A percentile compares a stretch with the other conserved stretches of the same genome.
Evolutionary conservation across 2,888 invertebrate species (phyloP).

Genomic region (Nomada ruficornis): DNA sequence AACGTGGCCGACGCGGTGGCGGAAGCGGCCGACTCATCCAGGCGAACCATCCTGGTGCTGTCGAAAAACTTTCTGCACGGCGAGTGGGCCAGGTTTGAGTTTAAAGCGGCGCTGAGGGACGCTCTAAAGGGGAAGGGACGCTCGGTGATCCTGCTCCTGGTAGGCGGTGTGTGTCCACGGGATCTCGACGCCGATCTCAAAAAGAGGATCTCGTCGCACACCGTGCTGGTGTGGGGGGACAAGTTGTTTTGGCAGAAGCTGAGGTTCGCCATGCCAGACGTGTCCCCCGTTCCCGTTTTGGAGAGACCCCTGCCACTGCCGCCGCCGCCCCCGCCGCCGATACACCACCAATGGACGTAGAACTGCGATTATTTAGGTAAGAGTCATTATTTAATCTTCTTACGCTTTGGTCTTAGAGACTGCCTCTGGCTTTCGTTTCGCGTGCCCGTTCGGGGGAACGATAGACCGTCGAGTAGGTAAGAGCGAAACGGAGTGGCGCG

Average conservation of each 20-base stretch:
- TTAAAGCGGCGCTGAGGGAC: slow-evolving; percentile 96
- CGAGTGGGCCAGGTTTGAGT: slow-evolving; percentile 98
- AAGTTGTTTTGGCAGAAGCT: slow-evolving; percentile 98
- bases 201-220: slow-evolving; percentile 95
- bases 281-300: slow-evolving; percentile 80
- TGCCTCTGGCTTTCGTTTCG: neutral
- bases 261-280: slow-evolving; percentile 94
- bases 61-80: slow-evolving; percentile 97
- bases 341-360: slow-evolving; percentile 93
- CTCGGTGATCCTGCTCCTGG: slow-evolving; percentile 94
- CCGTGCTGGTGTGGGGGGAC: slow-evolving; percentile 97
- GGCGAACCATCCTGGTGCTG: slow-evolving; percentile 94
- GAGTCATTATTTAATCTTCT: slow-evolving; percentile 40
- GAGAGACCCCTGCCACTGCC: slow-evolving; percentile 81
- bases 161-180: slow-evolving; percentile 94
- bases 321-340: slow-evolving; percentile 82
- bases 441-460: neutral
- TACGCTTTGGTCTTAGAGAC: neutral
- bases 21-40: slow-evolving; percentile 95
- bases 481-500: neutral
- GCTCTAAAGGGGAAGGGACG: slow-evolving; percentile 94
- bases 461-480: neutral
- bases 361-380: slow-evolving; percentile 70
- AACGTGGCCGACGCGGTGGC: slow-evolving; percentile 97
- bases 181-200: slow-evolving; percentile 96